Percentiles rank a stretch among this genome's conserved stretches.
Conservation (phyloP, 2,888 invertebrate species). For the Ischnura elegans region DNA sequence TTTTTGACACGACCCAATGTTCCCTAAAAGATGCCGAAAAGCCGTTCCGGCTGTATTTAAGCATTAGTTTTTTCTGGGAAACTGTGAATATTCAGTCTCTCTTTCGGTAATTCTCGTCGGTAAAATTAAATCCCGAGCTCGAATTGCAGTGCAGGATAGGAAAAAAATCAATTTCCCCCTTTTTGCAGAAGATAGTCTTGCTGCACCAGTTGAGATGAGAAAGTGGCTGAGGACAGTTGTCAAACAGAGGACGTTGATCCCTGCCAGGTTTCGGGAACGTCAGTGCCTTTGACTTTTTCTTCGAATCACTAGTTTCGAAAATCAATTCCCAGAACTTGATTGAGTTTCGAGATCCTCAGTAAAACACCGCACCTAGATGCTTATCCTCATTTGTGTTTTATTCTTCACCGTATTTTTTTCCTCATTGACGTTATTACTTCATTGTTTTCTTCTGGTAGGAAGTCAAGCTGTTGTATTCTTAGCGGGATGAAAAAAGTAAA, state of each 20-base stretch:
- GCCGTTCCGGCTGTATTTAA: too few species aligned
- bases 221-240: not conserved
- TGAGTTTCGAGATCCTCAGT: not conserved
- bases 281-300: not conserved
- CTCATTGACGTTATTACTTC: not conserved
- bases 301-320: not conserved
- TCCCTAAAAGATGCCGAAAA: too few species aligned
- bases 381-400: not conserved
- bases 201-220: not conserved
- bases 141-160: not conserved
- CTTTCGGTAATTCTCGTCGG: not conserved
- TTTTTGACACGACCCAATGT: too few species aligned
- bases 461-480: too few species aligned
- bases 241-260: not conserved
- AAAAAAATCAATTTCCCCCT: not conserved
- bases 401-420: not conserved
- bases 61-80: not conserved
- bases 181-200: not conserved
- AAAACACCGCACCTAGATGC: not conserved
- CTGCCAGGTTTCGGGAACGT: not conserved
- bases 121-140: not conserved
- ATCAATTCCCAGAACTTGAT: not conserved
- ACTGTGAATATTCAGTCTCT: not conserved
- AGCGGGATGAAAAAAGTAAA: too few species aligned
- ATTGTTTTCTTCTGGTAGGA: too few species aligned